phyloP scores from a whole-genome alignment of 2,797 vertebrate species.

The Australoheros facetus region DNA sequence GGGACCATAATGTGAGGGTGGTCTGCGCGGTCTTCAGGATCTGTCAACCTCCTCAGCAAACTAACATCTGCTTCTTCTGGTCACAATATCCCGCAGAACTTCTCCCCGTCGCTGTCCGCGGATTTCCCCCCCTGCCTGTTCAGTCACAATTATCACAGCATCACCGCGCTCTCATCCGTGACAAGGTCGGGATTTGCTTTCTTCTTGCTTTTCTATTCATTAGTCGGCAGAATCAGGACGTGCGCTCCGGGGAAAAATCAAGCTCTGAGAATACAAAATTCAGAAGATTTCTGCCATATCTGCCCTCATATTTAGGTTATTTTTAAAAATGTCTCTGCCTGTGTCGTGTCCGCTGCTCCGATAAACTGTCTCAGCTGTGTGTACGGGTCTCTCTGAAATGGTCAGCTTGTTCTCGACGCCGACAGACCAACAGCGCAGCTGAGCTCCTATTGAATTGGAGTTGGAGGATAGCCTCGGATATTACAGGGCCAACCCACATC shows the following conservation, averaged over 20 bases:
- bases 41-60: constrained; percentile 29
- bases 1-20: constrained; percentile 75
- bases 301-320: neutral
- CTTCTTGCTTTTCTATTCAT: constrained; percentile 49
- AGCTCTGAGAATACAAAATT: constrained; percentile 10
- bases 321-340: constrained; percentile 3
- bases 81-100: constrained; percentile 32
- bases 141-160: constrained; percentile 36
- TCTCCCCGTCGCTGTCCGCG: neutral
- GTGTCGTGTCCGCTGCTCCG: constrained; percentile 13
- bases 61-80: constrained; percentile 39
- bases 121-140: neutral
- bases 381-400: constrained; percentile 24
- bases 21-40: constrained; percentile 29
- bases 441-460: constrained; percentile 57
- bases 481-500: constrained; percentile 68
- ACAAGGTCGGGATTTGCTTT: constrained; percentile 16
- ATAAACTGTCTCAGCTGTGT: constrained; percentile 6
- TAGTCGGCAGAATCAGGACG: constrained; percentile 25
- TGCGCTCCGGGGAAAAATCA: constrained; percentile 17
- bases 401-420: constrained; percentile 36
- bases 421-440: constrained; percentile 52
- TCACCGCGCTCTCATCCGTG: constrained; percentile 46
- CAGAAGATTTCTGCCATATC: constrained; percentile 14
- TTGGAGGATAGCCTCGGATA: constrained; percentile 57